Percentiles rank a stretch among this genome's conserved stretches.
Evolutionary conservation across 2,113 vertebrate genomes (phyloP).

Genomic region (Drymodes brunneopygia): DNA sequence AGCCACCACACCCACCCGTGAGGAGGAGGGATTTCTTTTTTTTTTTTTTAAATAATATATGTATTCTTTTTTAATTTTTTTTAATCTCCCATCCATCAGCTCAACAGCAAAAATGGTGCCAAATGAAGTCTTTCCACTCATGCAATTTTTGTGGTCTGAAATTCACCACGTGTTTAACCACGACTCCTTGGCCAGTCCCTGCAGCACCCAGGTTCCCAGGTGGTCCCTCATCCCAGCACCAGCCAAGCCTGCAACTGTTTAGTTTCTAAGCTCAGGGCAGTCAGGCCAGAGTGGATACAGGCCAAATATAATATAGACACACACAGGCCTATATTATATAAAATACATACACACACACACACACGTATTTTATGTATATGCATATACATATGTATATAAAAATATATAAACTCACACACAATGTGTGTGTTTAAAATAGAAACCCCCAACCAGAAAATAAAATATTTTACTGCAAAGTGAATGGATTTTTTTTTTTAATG

Average conservation of each 20-base stretch:
- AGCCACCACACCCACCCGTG: not conserved
- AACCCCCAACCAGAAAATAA: conserved; percentile 34
- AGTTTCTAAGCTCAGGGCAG: conserved; percentile 34
- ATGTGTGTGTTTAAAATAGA: conserved; percentile 31
- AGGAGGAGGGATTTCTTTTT: conserved; percentile 18
- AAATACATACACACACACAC: not conserved
- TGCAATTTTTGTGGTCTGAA: not conserved
- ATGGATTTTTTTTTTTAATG: conserved; percentile 12
- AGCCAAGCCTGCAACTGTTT: conserved; percentile 40
- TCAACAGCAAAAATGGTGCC: conserved; percentile 20
- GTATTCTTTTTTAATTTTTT: not conserved
- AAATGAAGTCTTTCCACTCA: conserved; percentile 44
- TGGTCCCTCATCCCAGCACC: conserved; percentile 11
- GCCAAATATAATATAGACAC: conserved; percentile 60
- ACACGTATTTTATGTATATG: conserved; percentile 7
- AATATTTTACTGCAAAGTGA: conserved; percentile 39
- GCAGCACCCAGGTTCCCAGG: conserved; percentile 54
- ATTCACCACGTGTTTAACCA: conserved; percentile 33
- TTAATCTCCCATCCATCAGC: conserved; percentile 16
- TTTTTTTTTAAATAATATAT: not conserved
- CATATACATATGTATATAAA: conserved; percentile 7
- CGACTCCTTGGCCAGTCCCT: not conserved
- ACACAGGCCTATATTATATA: conserved; percentile 21
- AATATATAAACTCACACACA: conserved; percentile 38
- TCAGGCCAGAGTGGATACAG: conserved; percentile 33